A percentile compares a stretch with the other conserved stretches of the same genome.
phyloP scores from a whole-genome alignment of 2,888 invertebrate species.

The Gymnocheta viridis region DNA sequence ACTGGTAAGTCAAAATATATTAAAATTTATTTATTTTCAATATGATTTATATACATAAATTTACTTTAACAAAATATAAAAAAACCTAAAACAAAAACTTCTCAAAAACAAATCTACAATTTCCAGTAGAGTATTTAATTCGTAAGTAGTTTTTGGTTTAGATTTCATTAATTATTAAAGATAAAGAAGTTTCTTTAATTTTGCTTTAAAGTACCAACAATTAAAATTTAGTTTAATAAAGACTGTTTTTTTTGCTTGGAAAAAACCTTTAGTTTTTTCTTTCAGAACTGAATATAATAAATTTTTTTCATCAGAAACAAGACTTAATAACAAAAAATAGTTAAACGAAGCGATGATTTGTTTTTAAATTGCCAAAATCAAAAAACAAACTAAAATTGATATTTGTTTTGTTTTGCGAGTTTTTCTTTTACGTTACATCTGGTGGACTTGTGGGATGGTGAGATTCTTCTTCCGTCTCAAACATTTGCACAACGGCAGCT shows the following conservation, averaged over 20 bases:
- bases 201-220: conserved; percentile 50
- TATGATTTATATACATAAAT: not conserved
- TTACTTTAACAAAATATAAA: not conserved
- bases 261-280: not conserved
- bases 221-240: conserved; percentile 10
- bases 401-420: not conserved
- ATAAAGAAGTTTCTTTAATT: not conserved
- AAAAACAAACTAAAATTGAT: not conserved
- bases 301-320: too few relatives aligned
- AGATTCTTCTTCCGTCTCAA: conserved; percentile 34
- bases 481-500: conserved; percentile 19
- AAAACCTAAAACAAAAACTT: not conserved
- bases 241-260: not conserved
- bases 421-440: conserved; percentile 37
- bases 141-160: conserved; percentile 3
- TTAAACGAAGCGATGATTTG: conserved; percentile 13
- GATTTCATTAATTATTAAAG: conserved; percentile 15
- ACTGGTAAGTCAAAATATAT: not conserved
- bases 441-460: conserved; percentile 37
- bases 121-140: not conserved
- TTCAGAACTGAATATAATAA: conserved; percentile 11
- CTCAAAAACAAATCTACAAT: not conserved
- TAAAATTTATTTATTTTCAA: not conserved
- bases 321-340: conserved; percentile 38
- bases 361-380: conserved; percentile 22